Evolutionary conservation across 2,797 vertebrate genomes (phyloP).

Genomic region (Macroramphosus scolopax): DNA sequence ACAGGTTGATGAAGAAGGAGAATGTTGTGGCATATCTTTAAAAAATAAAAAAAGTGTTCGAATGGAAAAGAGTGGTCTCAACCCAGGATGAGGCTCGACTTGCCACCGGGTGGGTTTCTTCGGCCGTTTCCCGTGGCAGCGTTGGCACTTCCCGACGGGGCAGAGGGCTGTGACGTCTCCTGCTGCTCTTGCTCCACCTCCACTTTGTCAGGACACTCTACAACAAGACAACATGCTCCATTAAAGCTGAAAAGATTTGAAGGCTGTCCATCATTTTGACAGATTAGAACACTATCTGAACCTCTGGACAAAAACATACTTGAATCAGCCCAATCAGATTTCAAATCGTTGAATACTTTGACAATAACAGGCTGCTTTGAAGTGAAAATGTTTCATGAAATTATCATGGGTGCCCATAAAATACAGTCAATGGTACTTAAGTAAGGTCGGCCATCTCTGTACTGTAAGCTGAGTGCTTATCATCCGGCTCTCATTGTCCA

Average conservation of each 20-base stretch:
- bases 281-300: too few relatives aligned
- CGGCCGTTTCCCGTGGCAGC: slow-evolving; percentile 68
- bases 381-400: not conserved
- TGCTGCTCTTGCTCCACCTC: slow-evolving; percentile 53
- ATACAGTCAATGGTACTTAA: too few relatives aligned
- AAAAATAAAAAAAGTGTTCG: slow-evolving; percentile 80
- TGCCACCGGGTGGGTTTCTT: slow-evolving; percentile 95
- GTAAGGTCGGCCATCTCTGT: too few relatives aligned
- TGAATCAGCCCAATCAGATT: too few relatives aligned
- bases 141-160: slow-evolving; percentile 61
- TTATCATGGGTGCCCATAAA: not conserved
- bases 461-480: too few relatives aligned
- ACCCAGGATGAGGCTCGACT: slow-evolving; percentile 95
- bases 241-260: too few relatives aligned
- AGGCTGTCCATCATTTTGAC: too few relatives aligned
- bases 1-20: slow-evolving; percentile 68
- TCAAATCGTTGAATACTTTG: too few relatives aligned
- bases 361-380: not conserved
- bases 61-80: slow-evolving; percentile 72
- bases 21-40: slow-evolving; percentile 78
- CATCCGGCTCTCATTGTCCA: slow-evolving; percentile 16
- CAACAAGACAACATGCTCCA: too few relatives aligned
- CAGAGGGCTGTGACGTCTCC: slow-evolving; percentile 61
- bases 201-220: slow-evolving; percentile 68
- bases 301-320: too few relatives aligned